Conservation (phyloP, 2,888 invertebrate genomes). For the Sipha maydis region DNA sequence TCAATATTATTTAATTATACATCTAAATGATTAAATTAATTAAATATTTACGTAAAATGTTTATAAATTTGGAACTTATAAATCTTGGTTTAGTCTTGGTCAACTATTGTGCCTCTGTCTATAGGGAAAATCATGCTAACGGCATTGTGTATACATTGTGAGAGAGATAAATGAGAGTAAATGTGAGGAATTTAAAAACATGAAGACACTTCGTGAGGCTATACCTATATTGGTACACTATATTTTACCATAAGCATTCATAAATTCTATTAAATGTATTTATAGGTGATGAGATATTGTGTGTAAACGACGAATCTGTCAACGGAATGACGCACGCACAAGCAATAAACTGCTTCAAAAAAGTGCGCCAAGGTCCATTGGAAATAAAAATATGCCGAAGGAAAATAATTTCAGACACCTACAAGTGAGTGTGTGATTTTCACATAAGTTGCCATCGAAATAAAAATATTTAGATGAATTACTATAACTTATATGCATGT, state of each 20-base stretch:
- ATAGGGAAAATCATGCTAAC: too few species aligned
- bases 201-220: background rate
- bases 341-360: slow-evolving; percentile 70
- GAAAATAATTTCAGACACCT: slow-evolving; percentile 44
- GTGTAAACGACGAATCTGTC: slow-evolving; percentile 69
- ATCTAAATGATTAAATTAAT: too few species aligned
- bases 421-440: slow-evolving; percentile 17
- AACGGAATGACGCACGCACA: slow-evolving; percentile 70
- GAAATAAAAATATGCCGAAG: slow-evolving; percentile 67
- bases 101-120: too few species aligned
- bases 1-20: too few species aligned
- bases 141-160: background rate
- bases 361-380: slow-evolving; percentile 70
- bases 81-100: too few species aligned
- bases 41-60: too few species aligned
- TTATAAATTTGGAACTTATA: too few species aligned
- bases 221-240: too few species aligned
- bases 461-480: background rate
- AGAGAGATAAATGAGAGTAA: slow-evolving; percentile 8
- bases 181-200: slow-evolving; percentile 14
- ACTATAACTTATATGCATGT: background rate
- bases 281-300: slow-evolving; percentile 70
- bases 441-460: background rate
- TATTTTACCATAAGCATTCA: too few species aligned
- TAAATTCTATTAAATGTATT: slow-evolving; percentile 50